These are phyloP conservation scores for Eleutherodactylus coqui DNA, from an alignment of 2,797 vertebrate genomes.

Conservation along the genomic window DNA sequence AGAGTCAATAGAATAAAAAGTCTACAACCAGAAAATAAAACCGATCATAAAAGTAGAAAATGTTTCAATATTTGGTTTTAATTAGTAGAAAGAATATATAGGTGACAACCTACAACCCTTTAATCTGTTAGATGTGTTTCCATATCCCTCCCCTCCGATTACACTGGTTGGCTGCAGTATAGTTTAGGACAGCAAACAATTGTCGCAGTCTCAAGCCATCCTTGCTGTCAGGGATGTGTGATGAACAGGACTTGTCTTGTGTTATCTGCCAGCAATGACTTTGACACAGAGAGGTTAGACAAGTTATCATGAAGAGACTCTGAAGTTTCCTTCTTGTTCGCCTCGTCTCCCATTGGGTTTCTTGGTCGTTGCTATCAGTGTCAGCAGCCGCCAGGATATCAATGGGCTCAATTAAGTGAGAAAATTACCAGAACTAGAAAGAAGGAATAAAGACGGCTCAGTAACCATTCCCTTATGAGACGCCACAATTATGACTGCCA, in stretches of 20 bases:
- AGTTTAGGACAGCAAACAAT: no score
- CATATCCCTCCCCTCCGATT: no score
- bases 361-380: slow-evolving; percentile 31
- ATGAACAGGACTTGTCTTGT: not conserved
- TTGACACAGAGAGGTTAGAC: not conserved
- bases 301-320: not conserved
- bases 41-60: no score
- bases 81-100: no score
- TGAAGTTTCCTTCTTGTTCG: slow-evolving; percentile 4
- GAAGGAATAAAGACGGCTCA: not conserved
- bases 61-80: no score
- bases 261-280: not conserved
- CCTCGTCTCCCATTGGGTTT: slow-evolving; percentile 33
- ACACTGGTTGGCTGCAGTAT: no score
- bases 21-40: no score
- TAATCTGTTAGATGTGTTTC: no score
- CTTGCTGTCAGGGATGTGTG: no score
- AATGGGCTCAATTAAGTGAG: slow-evolving; percentile 47
- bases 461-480: not conserved
- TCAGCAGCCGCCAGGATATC: slow-evolving; percentile 36
- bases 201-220: no score
- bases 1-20: no score
- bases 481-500: not conserved
- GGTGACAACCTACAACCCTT: no score
- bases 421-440: slow-evolving; percentile 26